Evolutionary conservation across 2,888 invertebrate species (phyloP).

Genomic region (Melipona beecheii): DNA sequence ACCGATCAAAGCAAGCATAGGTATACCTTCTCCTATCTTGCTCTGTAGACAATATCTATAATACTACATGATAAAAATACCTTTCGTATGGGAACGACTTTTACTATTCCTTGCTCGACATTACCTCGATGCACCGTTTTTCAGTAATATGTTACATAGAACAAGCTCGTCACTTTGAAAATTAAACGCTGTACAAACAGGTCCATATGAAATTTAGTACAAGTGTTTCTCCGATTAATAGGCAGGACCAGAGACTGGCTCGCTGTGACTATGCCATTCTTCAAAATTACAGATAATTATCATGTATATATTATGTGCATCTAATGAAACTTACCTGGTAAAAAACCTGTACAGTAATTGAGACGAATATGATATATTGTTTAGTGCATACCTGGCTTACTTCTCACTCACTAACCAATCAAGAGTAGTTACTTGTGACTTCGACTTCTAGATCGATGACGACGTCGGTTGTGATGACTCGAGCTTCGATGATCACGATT

Average conservation of each 20-base stretch:
- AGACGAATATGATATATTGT: slow-evolving; percentile 82
- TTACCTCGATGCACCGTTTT: slow-evolving; percentile 64
- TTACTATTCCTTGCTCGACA: slow-evolving; percentile 65
- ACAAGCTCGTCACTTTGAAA: slow-evolving; percentile 68
- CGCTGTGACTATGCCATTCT: slow-evolving; percentile 73
- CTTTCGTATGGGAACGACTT: slow-evolving; percentile 63
- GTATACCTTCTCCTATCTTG: slow-evolving; percentile 84
- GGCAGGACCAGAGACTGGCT: slow-evolving; percentile 70
- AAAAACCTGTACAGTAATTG: slow-evolving; percentile 84
- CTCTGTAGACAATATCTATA: slow-evolving; percentile 73
- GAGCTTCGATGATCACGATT: slow-evolving; percentile 81
- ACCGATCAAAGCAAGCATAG: slow-evolving; percentile 82
- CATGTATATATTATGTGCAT: slow-evolving; percentile 81
- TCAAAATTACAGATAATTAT: slow-evolving; percentile 76
- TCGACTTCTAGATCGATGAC: slow-evolving; percentile 83
- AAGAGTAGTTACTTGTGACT: slow-evolving; percentile 84
- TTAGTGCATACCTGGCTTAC: slow-evolving; percentile 83
- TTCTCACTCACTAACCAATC: slow-evolving; percentile 84
- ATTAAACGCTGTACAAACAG: slow-evolving; percentile 68
- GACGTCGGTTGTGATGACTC: slow-evolving; percentile 81
- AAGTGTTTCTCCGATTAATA: slow-evolving; percentile 68
- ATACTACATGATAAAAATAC: slow-evolving; percentile 69
- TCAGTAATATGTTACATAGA: slow-evolving; percentile 67
- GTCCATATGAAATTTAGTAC: slow-evolving; percentile 70
- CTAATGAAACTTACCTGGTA: slow-evolving; percentile 83